phyloP scores from a whole-genome alignment of 1,140 invertebrate species.

The Diabrotica virgifera region DNA sequence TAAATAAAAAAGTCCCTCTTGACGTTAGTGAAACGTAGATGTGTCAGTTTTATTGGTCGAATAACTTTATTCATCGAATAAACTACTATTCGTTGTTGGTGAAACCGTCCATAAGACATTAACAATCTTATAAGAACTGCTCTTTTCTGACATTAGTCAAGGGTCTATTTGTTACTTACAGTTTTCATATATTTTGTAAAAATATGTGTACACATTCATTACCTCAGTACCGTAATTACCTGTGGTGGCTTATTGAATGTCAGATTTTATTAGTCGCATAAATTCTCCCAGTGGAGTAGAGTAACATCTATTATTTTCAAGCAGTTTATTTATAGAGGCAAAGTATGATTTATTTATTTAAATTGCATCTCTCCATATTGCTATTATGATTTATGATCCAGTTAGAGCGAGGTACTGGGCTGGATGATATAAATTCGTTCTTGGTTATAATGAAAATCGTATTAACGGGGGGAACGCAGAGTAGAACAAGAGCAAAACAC shows the following conservation, averaged over 20 bases:
- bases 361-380: slow-evolving; percentile 17
- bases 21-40: too few relatives aligned
- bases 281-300: slow-evolving; percentile 10
- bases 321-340: slow-evolving; percentile 18
- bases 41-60: too few relatives aligned
- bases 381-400: slow-evolving; percentile 17
- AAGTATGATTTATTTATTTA: slow-evolving; percentile 21
- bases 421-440: slow-evolving; percentile 6
- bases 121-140: too few relatives aligned
- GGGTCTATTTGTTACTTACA: too few relatives aligned
- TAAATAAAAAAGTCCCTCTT: too few relatives aligned
- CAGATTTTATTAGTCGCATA: slow-evolving; percentile 16
- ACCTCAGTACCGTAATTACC: background rate
- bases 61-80: too few relatives aligned
- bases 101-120: too few relatives aligned
- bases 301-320: slow-evolving; percentile 15
- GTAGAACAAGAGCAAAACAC: too few relatives aligned
- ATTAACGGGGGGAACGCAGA: slow-evolving; percentile 1
- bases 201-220: background rate
- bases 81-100: too few relatives aligned
- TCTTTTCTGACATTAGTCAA: too few relatives aligned
- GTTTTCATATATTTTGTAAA: too few relatives aligned
- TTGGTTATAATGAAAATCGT: slow-evolving; percentile 11
- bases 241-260: slow-evolving; percentile 16
- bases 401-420: slow-evolving; percentile 11